Evolutionary conservation across 2,888 invertebrate species (phyloP).

Genomic region (Criorhina ranunculi): DNA sequence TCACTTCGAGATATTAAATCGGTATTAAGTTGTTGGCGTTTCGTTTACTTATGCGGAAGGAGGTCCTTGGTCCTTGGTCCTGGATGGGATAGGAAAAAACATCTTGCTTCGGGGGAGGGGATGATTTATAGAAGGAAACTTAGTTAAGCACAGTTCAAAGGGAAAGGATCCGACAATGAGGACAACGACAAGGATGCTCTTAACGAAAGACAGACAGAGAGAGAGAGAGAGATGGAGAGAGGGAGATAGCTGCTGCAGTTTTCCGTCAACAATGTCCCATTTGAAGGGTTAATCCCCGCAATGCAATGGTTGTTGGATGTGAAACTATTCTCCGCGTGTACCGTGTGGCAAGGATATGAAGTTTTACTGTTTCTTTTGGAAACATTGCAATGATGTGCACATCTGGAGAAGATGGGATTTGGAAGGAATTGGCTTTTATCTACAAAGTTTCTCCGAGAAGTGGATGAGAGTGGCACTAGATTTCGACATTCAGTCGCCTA

Average conservation of each 20-base stretch:
- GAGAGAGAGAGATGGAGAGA: too few species aligned
- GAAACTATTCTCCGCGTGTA: slow-evolving; percentile 20
- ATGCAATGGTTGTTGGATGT: neutral
- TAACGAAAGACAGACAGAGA: too few species aligned
- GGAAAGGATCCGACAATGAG: too few species aligned
- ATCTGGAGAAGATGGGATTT: neutral
- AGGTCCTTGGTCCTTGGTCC: neutral
- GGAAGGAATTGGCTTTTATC: slow-evolving; percentile 30
- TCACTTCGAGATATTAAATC: slow-evolving; percentile 47
- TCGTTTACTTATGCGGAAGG: slow-evolving; percentile 1
- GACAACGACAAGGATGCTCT: neutral
- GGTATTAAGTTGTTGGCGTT: slow-evolving; percentile 42
- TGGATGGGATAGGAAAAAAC: neutral
- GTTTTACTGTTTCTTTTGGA: neutral
- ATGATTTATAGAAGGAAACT: slow-evolving; percentile 45
- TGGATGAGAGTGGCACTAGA: too few species aligned
- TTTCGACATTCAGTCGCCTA: neutral
- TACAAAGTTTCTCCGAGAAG: slow-evolving; percentile 48
- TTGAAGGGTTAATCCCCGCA: slow-evolving; percentile 27
- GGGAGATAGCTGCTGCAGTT: slow-evolving; percentile 3
- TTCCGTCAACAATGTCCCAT: slow-evolving; percentile 22
- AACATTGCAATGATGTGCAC: neutral
- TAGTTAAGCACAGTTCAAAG: slow-evolving; percentile 28
- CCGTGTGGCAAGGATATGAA: slow-evolving; percentile 15
- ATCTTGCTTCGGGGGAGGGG: neutral